Base-by-base conservation (phyloP, 2,888 invertebrate genomes). In the Dasypogon diadema region DNA sequence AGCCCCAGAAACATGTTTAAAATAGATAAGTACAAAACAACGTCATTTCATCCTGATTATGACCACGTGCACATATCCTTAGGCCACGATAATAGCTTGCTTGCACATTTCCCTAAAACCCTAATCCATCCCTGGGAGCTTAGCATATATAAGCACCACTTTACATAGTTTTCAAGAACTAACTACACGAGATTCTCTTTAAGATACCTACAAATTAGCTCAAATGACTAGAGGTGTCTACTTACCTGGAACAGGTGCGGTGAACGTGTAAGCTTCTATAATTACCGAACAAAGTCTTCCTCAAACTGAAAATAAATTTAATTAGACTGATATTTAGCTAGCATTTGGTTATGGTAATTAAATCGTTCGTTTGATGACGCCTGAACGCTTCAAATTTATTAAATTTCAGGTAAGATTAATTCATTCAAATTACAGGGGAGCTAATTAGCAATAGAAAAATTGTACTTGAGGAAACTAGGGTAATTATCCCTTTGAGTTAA, bases 191-290 rank as follows among this genome's bases (percentile, higher is more conserved):
- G 46, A 46, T 65, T 65, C 48, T 14, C 46, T 46, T 65, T n/a
- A 54, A 30, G 54, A 54, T 34, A 21, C n/a, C 18, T 70, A 34
- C 51, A 70, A 70, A 51, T 70, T 70, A 70, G 30, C 34, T 34
- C 30, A 70, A 70, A 51, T 54, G 54, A 70, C 10, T 51, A 16
- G 22, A 42, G n/a, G 54, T 48, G 10, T 54, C 30, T 8, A 54
- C 70, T 70, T 54, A 70, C 70, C 70, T 54, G 34, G 30, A 70
- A 54, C 70, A 70, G 70, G 54, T 70, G 70, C 30, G 34, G 34
- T 21, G 46, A 42, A 70, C 30, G 30, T 8, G 30, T 54, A 51
- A 51, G 70, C 54, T 54, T 34, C 70, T 30, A 16, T 21, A 70
- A 70, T 54, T 70, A 34, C 34, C 34, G 54, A 14, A 34, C 14